Conservation (phyloP, 2,888 invertebrate genomes). For the Eupithecia exiguata region DNA sequence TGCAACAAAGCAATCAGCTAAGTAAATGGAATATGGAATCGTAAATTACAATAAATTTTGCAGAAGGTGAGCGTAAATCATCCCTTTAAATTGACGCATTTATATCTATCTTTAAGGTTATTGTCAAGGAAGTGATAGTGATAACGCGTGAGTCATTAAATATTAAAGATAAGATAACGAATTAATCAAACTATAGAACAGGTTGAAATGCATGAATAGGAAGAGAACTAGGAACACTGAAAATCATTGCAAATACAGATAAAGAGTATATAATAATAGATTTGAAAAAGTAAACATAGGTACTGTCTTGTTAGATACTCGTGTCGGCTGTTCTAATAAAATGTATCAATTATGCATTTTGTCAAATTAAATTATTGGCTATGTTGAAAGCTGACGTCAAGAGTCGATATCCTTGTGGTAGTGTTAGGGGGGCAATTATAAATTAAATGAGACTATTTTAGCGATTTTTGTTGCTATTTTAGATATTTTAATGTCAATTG, state of each 20-base stretch:
- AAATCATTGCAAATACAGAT: slow-evolving; percentile 9
- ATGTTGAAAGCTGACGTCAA: too few relatives aligned
- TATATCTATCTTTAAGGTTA: background rate
- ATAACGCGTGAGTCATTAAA: slow-evolving; percentile 11
- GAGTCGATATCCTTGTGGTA: too few relatives aligned
- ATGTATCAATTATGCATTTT: too few relatives aligned
- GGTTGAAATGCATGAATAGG: background rate
- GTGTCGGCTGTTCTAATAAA: background rate
- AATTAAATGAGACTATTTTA: too few relatives aligned
- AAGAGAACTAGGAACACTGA: slow-evolving; percentile 8
- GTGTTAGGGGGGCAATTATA: too few relatives aligned
- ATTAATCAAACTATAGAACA: slow-evolving; percentile 15
- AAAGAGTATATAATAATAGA: background rate
- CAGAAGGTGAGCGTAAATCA: background rate
- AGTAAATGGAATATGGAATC: background rate
- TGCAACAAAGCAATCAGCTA: background rate
- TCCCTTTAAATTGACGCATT: background rate
- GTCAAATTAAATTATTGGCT: too few relatives aligned
- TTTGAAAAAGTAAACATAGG: too few relatives aligned
- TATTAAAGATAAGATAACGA: slow-evolving; percentile 16
- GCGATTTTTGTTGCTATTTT: too few relatives aligned
- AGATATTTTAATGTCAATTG: too few relatives aligned
- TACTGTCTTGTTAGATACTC: background rate
- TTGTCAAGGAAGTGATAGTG: slow-evolving; percentile 1
- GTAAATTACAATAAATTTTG: background rate